Conservation (phyloP, 1,140 invertebrate genomes). For the Ostrea denselamellosa region DNA sequence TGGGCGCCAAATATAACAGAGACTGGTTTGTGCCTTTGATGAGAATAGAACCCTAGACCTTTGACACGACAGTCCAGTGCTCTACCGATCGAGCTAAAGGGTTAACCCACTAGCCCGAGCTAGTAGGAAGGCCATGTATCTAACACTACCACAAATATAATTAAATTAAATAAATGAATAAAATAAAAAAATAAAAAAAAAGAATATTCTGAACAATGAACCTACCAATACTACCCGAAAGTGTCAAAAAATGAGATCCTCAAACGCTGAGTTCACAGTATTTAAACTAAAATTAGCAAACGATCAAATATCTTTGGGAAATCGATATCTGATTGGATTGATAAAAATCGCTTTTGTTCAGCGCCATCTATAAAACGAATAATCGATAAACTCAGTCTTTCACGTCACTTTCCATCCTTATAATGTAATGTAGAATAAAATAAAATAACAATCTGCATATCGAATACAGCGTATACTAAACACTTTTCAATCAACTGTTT, state of each 20-base stretch:
- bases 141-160: too few species aligned
- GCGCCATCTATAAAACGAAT: background rate
- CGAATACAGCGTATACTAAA: background rate
- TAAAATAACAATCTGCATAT: background rate
- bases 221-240: background rate
- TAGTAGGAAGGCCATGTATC: too few species aligned
- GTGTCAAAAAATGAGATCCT: background rate
- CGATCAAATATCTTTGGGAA: background rate
- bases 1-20: too few species aligned
- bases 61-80: too few species aligned
- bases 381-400: background rate
- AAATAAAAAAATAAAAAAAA: background rate
- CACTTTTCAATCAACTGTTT: background rate
- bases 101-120: too few species aligned
- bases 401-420: background rate
- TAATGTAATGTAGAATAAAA: background rate
- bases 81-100: too few species aligned
- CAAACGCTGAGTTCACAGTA: background rate
- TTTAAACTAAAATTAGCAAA: background rate
- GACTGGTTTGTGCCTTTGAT: too few species aligned
- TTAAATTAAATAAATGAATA: background rate
- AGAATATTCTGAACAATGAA: background rate
- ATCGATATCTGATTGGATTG: background rate
- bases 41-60: too few species aligned
- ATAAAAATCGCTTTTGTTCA: background rate